Evolutionary conservation across 2,797 vertebrate species (phyloP), one percentile per base, ranked within the genome.

Genomic region (Lagodon rhomboides): DNA sequence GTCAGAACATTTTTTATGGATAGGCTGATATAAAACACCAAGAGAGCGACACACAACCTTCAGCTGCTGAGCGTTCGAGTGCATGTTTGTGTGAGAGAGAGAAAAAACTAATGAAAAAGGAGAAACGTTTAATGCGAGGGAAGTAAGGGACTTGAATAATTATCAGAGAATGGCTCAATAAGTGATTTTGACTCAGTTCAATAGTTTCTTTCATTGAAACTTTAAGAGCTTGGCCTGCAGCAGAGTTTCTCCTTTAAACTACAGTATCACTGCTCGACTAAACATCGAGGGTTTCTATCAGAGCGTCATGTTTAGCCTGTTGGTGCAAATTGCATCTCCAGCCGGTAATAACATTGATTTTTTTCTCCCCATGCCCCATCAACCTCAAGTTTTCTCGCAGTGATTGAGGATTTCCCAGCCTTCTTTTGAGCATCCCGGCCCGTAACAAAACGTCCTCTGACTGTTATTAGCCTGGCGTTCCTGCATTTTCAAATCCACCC

Each of bases 271-370:
- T 68, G 11, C 53, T 75, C 15, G 3, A 54, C 69, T 82, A 38
- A 80, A 80, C 75, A 80, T 7, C 20, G 59, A 80, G 58, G 23
- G 17, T 20, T 65, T 84, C 68, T 73, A 75, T 87, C 72, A 56
- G 12, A 58, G 27, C 1, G 22, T 47, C 74, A 56, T 85, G 83
- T 85, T 92, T 86, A 76, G 72, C 87, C 80, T 87, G 74, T 59
- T 58, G 76, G 83, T 75, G 51, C 34, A 84, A 83, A 90, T 84
- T 65, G 54, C 65, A 83, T 83, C 78, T 75, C 65, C 73, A 68
- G 61, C 64, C 56, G 81, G 74, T 86, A 88, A 88, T 93, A 90
- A 75, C 77, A 91, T 90, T 81, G 88, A 90, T 89, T 83, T 85
- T 83, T 2, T 3, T 10, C 34, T 4, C 15, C 73, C 43, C 16